Conservation (phyloP, 2,888 invertebrate genomes). For the Apamea epomidion region DNA sequence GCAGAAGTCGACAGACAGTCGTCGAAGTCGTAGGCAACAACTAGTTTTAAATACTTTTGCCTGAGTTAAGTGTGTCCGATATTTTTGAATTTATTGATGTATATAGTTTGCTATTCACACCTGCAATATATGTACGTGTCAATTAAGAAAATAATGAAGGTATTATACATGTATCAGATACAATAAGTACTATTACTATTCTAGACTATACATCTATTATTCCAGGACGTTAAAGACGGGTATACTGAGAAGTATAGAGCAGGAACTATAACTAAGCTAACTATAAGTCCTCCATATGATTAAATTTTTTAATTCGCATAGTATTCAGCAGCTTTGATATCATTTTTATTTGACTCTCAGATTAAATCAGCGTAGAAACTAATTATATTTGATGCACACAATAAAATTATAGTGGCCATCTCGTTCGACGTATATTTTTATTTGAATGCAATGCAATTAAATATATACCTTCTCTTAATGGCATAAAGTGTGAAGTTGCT, state of each 20-base stretch:
- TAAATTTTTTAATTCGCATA: neutral
- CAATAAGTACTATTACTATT: conserved; percentile 9
- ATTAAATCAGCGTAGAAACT: conserved; percentile 47
- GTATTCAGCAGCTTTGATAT: conserved; percentile 11
- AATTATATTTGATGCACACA: conserved; percentile 61
- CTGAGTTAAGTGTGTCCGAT: no score
- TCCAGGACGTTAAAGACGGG: neutral
- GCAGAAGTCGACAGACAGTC: no score
- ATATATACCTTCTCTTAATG: neutral
- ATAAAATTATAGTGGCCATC: conserved; percentile 45
- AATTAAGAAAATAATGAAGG: neutral
- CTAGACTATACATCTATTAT: neutral
- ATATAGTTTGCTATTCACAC: neutral
- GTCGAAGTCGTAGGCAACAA: neutral
- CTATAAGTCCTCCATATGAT: neutral
- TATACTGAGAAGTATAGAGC: neutral
- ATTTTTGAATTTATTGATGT: neutral
- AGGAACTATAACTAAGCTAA: neutral
- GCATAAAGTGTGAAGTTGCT: conserved; percentile 33
- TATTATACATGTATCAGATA: neutral
- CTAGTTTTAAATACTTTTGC: neutral
- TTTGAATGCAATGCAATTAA: neutral
- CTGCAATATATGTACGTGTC: neutral
- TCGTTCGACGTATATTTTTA: conserved; percentile 17
- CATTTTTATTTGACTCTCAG: conserved; percentile 20